Percentiles rank a stretch among this genome's conserved stretches.
Evolutionary conservation across 2,888 invertebrate species (phyloP).

Genomic region (Argynnis bischoffii): DNA sequence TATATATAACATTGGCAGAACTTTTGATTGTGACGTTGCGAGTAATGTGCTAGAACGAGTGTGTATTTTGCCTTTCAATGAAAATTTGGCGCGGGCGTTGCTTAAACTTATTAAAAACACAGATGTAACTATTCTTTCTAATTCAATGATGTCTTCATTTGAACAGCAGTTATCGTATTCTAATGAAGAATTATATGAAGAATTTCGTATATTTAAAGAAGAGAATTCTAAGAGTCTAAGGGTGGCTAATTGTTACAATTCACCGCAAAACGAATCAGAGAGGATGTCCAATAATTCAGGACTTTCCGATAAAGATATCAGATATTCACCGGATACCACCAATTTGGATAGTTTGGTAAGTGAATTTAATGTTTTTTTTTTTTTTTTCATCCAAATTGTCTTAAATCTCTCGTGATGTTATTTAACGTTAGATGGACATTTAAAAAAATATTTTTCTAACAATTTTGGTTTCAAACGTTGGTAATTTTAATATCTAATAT

Average conservation of each 20-base stretch:
- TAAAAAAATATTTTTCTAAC: too few relatives aligned
- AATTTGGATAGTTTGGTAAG: slow-evolving; percentile 62
- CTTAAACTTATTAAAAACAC: slow-evolving; percentile 57
- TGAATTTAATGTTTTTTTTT: slow-evolving; percentile 17
- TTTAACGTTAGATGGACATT: too few relatives aligned
- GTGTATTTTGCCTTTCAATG: slow-evolving; percentile 61
- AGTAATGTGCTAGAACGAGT: slow-evolving; percentile 61
- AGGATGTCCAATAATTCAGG: slow-evolving; percentile 6
- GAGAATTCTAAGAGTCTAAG: slow-evolving; percentile 17
- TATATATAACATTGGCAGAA: slow-evolving; percentile 48
- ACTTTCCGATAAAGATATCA: slow-evolving; percentile 30
- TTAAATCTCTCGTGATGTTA: too few relatives aligned
- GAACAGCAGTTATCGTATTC: slow-evolving; percentile 50
- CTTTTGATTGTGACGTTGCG: slow-evolving; percentile 51
- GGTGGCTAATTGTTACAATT: slow-evolving; percentile 13
- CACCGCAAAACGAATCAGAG: slow-evolving; percentile 18
- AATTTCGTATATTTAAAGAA: slow-evolving; percentile 45
- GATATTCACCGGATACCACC: slow-evolving; percentile 63
- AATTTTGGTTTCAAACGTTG: too few relatives aligned
- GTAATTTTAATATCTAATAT: too few relatives aligned
- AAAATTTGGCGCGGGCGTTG: slow-evolving; percentile 49
- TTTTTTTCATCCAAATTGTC: too few relatives aligned
- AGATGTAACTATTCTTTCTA: slow-evolving; percentile 50
- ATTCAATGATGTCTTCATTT: slow-evolving; percentile 51
- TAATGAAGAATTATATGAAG: slow-evolving; percentile 44